These are phyloP conservation scores for Vidua macroura DNA, from an alignment of 2,113 vertebrate genomes.

Conservation along the genomic window DNA sequence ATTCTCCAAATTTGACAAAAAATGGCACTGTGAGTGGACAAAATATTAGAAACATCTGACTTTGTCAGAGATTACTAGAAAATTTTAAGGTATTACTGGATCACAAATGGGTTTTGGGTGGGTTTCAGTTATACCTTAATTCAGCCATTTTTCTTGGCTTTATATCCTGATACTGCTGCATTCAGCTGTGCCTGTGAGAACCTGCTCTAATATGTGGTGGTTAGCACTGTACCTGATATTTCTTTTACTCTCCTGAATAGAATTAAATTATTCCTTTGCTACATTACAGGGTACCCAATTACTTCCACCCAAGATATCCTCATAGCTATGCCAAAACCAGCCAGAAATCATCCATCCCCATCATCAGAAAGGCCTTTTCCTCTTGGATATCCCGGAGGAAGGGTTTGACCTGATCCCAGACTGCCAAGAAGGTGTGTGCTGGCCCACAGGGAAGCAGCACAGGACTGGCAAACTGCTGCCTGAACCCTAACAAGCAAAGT, in stretches of 20 bases:
- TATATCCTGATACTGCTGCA: not conserved
- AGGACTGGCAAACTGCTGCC: not conserved
- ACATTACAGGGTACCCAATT: not conserved
- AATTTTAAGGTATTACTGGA: not conserved
- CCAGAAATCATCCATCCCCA: not conserved
- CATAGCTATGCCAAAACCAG: not conserved
- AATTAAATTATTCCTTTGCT: not conserved
- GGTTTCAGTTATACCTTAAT: not conserved
- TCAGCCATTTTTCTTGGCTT: not conserved
- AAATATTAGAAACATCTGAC: not conserved
- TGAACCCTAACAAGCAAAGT: not conserved
- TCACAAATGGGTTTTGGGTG: not conserved
- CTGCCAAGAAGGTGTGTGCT: not conserved
- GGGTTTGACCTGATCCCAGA: not conserved
- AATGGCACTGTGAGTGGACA: not conserved
- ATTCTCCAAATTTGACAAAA: not conserved
- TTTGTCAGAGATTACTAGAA: not conserved
- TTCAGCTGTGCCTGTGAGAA: not conserved
- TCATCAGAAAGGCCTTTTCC: not conserved
- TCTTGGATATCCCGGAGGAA: not conserved
- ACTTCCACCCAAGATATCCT: not conserved
- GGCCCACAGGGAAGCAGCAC: not conserved
- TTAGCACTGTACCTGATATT: not conserved
- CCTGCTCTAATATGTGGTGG: not conserved
- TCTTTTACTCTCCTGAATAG: not conserved